Evolutionary conservation across 2,113 vertebrate genomes (phyloP), one percentile per base, ranked within the genome.

Genomic region (Oceanites oceanicus): DNA sequence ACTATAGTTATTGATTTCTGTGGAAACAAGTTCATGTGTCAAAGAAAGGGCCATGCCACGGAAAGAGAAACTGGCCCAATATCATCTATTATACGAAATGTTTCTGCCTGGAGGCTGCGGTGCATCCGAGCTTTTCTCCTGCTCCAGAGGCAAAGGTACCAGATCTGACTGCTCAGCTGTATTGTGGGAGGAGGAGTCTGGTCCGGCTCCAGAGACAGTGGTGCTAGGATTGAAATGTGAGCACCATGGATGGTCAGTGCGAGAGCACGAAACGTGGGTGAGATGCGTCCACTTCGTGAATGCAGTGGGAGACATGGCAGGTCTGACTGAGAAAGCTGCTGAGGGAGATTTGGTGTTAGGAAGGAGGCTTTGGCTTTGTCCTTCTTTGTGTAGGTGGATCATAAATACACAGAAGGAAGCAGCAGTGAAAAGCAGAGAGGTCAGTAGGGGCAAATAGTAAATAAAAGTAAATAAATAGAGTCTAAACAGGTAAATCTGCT

Each of bases 261-360:
- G 12, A 34, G 42, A 47, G 6, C 17, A 25, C 27, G 22, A 79
- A 78, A 55, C 2, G 4, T 18, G 42, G 29, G 9, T 38, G 25
- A 63, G 47, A 52, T n/a, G 26, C 5, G 1, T 34, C 20, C 13
- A 4, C 36, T 44, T 13, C 1, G 2, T 45, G 10, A 0, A 0
- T 27, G 40, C 63, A 88, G 14, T 32, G 17, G 25, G 17, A 72
- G 32, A 17, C 2, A 13, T 11, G 9, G 4, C 13, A 78, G 7
- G 17, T n/a, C n/a, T 67, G 63, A 40, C 42, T 58, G 38, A 62
- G 32, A 71, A 25, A 72, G 32, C 38, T 82, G 29, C 26, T 82
- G 16, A 40, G 50, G 34, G 30, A 74, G 32, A 62, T 70, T 36
- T 55, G 52, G 12, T 30, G 6, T 19, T 74, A 53, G 9, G 47